A percentile compares a stretch with the other conserved stretches of the same genome.
Evolutionary conservation across 2,888 invertebrate genomes (phyloP).

Genomic region (Bugula neritina): DNA sequence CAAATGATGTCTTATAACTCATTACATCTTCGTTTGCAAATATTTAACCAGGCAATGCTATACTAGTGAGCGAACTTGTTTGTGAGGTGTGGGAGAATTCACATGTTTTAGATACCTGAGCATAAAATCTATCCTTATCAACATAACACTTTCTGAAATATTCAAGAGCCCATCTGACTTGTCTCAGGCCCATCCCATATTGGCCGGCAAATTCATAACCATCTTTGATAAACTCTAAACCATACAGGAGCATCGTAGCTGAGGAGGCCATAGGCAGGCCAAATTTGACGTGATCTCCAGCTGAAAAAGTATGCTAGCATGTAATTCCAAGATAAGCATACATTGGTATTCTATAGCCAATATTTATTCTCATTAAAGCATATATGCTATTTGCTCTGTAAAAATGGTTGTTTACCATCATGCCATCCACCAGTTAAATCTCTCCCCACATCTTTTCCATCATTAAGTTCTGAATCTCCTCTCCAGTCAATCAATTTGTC

Average conservation of each 20-base stretch:
- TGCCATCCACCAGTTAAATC: constrained; percentile 50
- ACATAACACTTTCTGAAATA: constrained; percentile 59
- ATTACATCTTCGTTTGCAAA: no score
- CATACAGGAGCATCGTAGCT: constrained; percentile 38
- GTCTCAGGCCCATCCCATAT: constrained; percentile 36
- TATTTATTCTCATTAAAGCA: no score
- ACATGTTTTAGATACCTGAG: constrained; percentile 58
- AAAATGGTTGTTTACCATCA: no score
- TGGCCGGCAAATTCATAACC: constrained; percentile 38
- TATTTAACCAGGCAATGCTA: no score
- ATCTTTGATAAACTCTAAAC: constrained; percentile 38
- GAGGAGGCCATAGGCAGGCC: constrained; percentile 42
- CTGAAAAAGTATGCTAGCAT: no score
- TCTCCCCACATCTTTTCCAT: constrained; percentile 41
- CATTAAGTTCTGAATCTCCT: constrained; percentile 42
- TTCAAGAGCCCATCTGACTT: constrained; percentile 61
- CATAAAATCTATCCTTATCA: constrained; percentile 44
- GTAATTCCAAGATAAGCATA: no score
- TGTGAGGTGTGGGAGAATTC: no score
- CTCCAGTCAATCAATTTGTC: constrained; percentile 45
- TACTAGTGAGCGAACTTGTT: no score
- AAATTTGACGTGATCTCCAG: constrained; percentile 44
- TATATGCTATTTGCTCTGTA: no score
- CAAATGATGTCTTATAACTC: no score
- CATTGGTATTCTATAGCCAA: no score